phyloP scores from a whole-genome alignment of 2,797 vertebrate species.

The Sebastes nivosus region DNA sequence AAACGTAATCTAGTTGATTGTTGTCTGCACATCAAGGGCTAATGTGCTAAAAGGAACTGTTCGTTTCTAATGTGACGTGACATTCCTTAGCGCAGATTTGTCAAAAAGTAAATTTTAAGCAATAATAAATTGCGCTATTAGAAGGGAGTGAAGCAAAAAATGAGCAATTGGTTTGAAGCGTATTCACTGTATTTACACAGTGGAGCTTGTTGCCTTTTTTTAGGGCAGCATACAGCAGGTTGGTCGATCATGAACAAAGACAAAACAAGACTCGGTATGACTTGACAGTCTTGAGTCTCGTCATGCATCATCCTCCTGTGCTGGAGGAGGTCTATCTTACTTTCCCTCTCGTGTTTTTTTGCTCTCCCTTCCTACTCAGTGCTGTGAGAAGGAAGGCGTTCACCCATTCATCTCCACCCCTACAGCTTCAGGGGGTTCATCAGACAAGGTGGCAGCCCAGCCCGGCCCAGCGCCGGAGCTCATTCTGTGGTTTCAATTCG shows the following conservation, averaged over 20 bases:
- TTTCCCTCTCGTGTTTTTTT: slow-evolving; percentile 7
- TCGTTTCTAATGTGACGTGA: not conserved
- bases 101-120: not conserved
- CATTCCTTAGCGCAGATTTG: not conserved
- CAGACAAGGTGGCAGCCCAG: slow-evolving; percentile 63
- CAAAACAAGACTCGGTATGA: not conserved
- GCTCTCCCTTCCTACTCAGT: slow-evolving; percentile 21
- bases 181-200: not conserved
- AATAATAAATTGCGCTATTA: not conserved
- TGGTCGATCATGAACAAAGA: slow-evolving; percentile 9
- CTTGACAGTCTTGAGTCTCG: slow-evolving; percentile 18
- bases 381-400: slow-evolving; percentile 29
- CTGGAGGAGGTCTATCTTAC: slow-evolving; percentile 23
- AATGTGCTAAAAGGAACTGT: not conserved
- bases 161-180: not conserved
- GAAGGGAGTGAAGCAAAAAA: not conserved
- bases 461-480: slow-evolving; percentile 30
- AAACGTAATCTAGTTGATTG: not conserved
- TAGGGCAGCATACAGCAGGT: not conserved
- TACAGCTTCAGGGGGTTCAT: slow-evolving; percentile 69
- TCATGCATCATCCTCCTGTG: slow-evolving; percentile 25
- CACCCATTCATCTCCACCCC: slow-evolving; percentile 67
- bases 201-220: not conserved
- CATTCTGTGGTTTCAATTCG: slow-evolving; percentile 68
- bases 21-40: not conserved